These are phyloP conservation scores for Melieria picta DNA, from an alignment of 2,888 invertebrate species.

Conservation along the genomic window DNA sequence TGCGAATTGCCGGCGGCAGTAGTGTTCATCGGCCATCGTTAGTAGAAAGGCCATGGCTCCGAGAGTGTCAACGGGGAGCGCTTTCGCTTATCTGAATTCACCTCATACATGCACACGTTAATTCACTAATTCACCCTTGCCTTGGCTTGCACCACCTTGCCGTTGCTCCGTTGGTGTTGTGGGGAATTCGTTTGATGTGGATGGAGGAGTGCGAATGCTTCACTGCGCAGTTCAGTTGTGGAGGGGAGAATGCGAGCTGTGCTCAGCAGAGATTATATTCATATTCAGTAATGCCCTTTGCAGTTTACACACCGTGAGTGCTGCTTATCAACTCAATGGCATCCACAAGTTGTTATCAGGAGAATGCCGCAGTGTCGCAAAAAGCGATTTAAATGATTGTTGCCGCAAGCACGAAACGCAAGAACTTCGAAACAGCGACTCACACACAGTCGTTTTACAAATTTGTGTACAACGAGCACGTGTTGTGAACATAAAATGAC, in stretches of 20 bases:
- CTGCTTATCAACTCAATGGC: constrained; percentile 24
- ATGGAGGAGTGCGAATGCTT: neutral
- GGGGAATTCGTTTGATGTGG: neutral
- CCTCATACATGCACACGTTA: constrained; percentile 17
- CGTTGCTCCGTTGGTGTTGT: neutral
- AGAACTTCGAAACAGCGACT: no score
- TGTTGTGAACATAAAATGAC: constrained; percentile 22
- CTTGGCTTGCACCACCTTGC: neutral
- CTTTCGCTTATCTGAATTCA: constrained; percentile 22
- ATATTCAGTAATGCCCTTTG: constrained; percentile 32
- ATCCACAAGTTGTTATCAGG: constrained; percentile 13
- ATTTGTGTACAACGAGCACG: constrained; percentile 6
- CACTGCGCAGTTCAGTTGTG: constrained; percentile 9
- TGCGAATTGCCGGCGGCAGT: no score
- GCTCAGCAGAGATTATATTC: constrained; percentile 27
- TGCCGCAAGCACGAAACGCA: neutral
- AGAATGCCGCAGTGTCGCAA: no score
- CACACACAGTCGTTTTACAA: no score
- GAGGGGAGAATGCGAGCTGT: neutral
- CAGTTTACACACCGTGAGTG: constrained; percentile 20
- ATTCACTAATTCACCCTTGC: constrained; percentile 20
- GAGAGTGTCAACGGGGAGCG: no score
- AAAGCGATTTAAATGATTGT: no score
- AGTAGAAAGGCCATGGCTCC: no score
- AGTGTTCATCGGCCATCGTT: no score